Evolutionary conservation across 2,888 invertebrate species (phyloP), one percentile per base, ranked within the genome.

Genomic region (Brenthis hecate): DNA sequence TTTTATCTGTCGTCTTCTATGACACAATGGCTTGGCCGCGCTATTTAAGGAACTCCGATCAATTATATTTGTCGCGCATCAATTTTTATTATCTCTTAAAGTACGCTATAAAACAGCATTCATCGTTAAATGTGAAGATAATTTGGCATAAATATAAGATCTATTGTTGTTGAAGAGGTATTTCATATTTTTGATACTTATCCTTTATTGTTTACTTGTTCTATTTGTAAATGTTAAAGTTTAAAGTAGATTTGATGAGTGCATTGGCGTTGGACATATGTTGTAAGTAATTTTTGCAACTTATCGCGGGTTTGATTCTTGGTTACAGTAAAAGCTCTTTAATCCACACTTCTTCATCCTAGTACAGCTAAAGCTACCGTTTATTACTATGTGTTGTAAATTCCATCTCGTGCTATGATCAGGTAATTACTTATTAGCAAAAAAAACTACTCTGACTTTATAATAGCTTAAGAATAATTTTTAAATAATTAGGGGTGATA

Each of bases 21-120:
- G 72, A 76, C 81, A 90, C 91, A 91, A 92, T 91, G 90, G 91
- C 88, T 81, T 80, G 87, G 82, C 82, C 80, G 83, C 80, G 83
- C 87, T 84, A 83, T 87, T 90, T 89, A 88, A 88, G 82, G 88
- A 88, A 89, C 87, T 84, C 83, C 82, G 81, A 80, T 81, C 84
- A 81, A 85, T 85, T 86, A 84, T 85, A 68, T 86, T 77, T 77
- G 88, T 84, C 82, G 85, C 83, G 65, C 61, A 72, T 68, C 69
- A 65, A 56, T 55, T 56, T 58, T 68, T 63, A 67, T 66, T 70
- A 56, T 62, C n/a, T n/a, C 48, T 55, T 56, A 57, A 65, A 65
- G 57, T 70, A 23, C 36, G 19, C 47, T 65, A 57, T 62, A 68
- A 65, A 67, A 65, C n/a, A 57, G 58, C 53, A 61, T 65, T 56